Percentiles rank a stretch among this genome's conserved stretches.
These are phyloP conservation scores for Megalops cyprinoides DNA, from an alignment of 2,797 vertebrate species.

Conservation along the genomic window DNA sequence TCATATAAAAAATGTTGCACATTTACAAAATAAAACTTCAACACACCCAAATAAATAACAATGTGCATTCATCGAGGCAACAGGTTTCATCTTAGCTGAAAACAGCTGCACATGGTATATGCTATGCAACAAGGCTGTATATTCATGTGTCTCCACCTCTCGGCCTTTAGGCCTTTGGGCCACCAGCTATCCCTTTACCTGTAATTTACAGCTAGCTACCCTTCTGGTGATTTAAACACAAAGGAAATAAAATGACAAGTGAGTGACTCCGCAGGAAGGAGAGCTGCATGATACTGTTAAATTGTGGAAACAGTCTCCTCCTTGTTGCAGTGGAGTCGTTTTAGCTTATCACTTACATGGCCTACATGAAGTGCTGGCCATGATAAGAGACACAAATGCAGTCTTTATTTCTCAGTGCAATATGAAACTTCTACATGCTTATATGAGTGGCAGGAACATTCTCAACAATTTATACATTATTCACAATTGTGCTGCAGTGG, in stretches of 20 bases:
- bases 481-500: constrained; percentile 13
- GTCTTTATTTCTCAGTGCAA: constrained; percentile 56
- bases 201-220: constrained; percentile 46
- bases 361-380: constrained; percentile 53
- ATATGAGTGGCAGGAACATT: constrained; percentile 59
- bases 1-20: background rate
- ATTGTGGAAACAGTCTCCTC: constrained; percentile 51
- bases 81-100: background rate
- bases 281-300: constrained; percentile 32
- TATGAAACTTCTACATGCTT: constrained; percentile 48
- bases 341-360: constrained; percentile 53
- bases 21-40: background rate
- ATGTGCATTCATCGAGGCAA: too few species aligned
- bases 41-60: background rate
- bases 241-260: constrained; percentile 36
- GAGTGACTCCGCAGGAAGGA: constrained; percentile 33
- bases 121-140: background rate
- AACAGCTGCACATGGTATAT: background rate
- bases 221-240: constrained; percentile 44
- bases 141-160: background rate
- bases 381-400: constrained; percentile 56
- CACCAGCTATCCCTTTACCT: background rate
- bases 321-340: constrained; percentile 48
- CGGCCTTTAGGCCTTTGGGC: background rate
- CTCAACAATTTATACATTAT: constrained; percentile 51